phyloP scores from a whole-genome alignment of 2,797 vertebrate genomes.

The Periophthalmus magnuspinnatus region DNA sequence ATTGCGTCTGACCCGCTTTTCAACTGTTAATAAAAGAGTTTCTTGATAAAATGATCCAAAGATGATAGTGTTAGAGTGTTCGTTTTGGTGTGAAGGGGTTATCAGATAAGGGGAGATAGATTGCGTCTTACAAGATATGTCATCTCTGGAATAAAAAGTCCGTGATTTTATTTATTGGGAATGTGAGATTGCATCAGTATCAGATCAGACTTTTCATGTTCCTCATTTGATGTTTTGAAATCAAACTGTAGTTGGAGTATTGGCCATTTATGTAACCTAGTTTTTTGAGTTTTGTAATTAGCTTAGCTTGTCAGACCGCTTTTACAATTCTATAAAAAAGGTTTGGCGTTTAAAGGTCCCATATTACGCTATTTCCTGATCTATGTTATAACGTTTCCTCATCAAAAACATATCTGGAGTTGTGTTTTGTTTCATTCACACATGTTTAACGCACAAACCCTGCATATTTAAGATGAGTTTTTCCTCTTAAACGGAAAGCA shows the following conservation, averaged over 20 bases:
- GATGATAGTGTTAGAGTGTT: constrained; percentile 12
- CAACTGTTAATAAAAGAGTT: constrained; percentile 5
- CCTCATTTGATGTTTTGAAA: not conserved
- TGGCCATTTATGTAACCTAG: not conserved
- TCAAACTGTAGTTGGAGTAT: not conserved
- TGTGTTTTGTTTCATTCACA: too few species aligned
- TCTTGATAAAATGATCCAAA: constrained; percentile 12
- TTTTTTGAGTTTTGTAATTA: not conserved
- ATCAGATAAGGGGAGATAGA: constrained; percentile 10
- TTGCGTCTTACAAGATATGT: not conserved
- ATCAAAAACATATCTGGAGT: too few species aligned
- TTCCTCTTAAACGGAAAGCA: too few species aligned
- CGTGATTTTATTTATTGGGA: not conserved
- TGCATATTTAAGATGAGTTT: too few species aligned
- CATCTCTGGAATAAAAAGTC: not conserved
- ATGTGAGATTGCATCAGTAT: not conserved
- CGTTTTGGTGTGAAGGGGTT: constrained; percentile 7
- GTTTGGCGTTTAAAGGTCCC: too few species aligned
- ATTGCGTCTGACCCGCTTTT: constrained; percentile 8
- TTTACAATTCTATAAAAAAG: too few species aligned
- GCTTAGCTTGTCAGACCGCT: not conserved
- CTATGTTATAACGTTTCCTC: too few species aligned
- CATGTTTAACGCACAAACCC: too few species aligned
- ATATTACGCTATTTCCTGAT: too few species aligned
- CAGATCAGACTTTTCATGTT: not conserved